A percentile compares a stretch with the other conserved stretches of the same genome.
These are phyloP conservation scores for Fragum sueziense DNA, from an alignment of 2,888 invertebrate genomes.

Conservation along the genomic window DNA sequence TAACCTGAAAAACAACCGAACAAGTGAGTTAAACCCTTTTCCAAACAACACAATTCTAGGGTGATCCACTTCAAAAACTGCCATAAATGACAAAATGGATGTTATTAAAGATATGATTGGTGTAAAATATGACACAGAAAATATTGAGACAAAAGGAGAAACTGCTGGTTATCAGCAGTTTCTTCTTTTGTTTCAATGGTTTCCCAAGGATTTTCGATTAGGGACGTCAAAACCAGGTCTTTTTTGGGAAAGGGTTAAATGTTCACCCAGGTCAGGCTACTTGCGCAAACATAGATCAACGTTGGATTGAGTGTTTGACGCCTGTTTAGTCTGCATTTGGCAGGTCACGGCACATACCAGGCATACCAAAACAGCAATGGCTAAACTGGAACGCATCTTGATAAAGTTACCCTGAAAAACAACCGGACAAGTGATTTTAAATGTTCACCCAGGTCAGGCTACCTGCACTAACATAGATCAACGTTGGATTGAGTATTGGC, in stretches of 20 bases:
- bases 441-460: no score
- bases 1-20: background rate
- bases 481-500: background rate
- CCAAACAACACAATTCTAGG: background rate
- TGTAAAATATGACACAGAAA: background rate
- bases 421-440: no score
- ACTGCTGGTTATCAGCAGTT: background rate
- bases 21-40: background rate
- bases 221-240: no score
- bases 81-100: no score
- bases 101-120: no score
- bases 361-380: no score
- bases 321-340: background rate
- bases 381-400: no score
- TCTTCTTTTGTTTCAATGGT: background rate
- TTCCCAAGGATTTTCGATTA: no score
- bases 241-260: no score
- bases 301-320: background rate
- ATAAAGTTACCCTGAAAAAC: no score
- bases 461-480: background rate
- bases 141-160: background rate
- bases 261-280: no score
- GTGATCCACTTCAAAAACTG: background rate
- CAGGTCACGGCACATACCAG: background rate
- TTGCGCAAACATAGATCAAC: background rate